Conservation (phyloP, 2,888 invertebrate species). For the Drosophila helvetica region DNA sequence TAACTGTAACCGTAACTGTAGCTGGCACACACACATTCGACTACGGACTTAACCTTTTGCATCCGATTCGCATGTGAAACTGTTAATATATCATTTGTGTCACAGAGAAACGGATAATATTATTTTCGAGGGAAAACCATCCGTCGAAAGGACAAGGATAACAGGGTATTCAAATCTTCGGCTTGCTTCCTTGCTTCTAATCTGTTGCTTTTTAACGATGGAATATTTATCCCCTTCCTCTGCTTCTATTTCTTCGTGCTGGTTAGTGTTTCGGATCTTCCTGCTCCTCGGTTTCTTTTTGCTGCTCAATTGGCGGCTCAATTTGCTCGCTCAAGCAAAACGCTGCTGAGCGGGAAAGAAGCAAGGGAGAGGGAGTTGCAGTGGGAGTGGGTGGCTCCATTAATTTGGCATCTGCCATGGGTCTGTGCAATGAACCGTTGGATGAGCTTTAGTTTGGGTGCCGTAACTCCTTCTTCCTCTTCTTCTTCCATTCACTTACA, state of each 20-base stretch:
- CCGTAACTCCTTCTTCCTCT: not conserved
- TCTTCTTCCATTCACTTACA: not conserved
- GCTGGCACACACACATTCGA: slow-evolving; percentile 7
- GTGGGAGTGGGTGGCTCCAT: slow-evolving; percentile 24
- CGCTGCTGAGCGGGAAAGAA: slow-evolving; percentile 23
- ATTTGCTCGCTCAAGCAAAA: slow-evolving; percentile 52
- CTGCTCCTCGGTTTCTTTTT: slow-evolving; percentile 2
- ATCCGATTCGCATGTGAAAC: slow-evolving; percentile 31
- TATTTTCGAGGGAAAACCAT: too few species aligned
- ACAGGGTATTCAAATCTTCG: too few species aligned
- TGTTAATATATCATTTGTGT: slow-evolving; percentile 21
- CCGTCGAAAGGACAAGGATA: too few species aligned
- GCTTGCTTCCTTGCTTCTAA: too few species aligned
- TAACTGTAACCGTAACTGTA: slow-evolving; percentile 4
- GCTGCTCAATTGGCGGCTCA: slow-evolving; percentile 43
- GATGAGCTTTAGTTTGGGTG: slow-evolving; percentile 28
- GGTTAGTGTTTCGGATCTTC: slow-evolving; percentile 7
- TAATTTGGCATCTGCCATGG: slow-evolving; percentile 54
- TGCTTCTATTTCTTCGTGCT: slow-evolving; percentile 1
- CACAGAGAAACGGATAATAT: too few species aligned
- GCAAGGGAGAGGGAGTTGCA: not conserved
- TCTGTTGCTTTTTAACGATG: not conserved
- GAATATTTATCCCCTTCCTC: not conserved
- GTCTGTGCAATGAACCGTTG: slow-evolving; percentile 61
- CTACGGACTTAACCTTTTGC: slow-evolving; percentile 20